A percentile compares a stretch with the other conserved stretches of the same genome.
Evolutionary conservation across 2,797 vertebrate genomes (phyloP).

Genomic region (Enteromius trimaculatus): DNA sequence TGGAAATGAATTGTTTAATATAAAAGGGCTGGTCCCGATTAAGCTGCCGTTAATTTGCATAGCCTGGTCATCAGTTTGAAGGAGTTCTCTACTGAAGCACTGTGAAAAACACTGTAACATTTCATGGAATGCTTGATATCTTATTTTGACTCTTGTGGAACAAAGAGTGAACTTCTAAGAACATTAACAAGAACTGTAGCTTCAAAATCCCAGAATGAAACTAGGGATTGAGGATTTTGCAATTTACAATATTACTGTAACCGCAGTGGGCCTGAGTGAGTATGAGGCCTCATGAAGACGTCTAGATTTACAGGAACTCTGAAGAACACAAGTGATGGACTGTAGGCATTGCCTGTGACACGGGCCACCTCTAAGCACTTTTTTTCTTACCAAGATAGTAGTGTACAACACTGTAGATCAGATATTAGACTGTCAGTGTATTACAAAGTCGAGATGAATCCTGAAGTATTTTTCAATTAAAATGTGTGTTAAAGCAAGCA

Average conservation of each 20-base stretch:
- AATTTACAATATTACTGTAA: slow-evolving; percentile 17
- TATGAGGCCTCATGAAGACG: slow-evolving; percentile 52
- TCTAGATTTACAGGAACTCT: slow-evolving; percentile 59
- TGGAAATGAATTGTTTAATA: slow-evolving; percentile 41
- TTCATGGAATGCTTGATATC: slow-evolving; percentile 60
- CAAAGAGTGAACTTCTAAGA: slow-evolving; percentile 25
- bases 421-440: slow-evolving; percentile 71
- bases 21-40: slow-evolving; percentile 72
- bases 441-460: slow-evolving; percentile 68
- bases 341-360: slow-evolving; percentile 53
- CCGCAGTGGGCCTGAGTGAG: slow-evolving; percentile 39
- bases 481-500: slow-evolving; percentile 64
- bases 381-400: slow-evolving; percentile 69
- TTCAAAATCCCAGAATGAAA: slow-evolving; percentile 32
- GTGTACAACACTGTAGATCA: slow-evolving; percentile 72
- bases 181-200: slow-evolving; percentile 27
- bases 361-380: slow-evolving; percentile 75
- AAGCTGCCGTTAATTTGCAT: slow-evolving; percentile 65
- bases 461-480: slow-evolving; percentile 81
- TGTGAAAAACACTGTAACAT: slow-evolving; percentile 59
- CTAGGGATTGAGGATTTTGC: slow-evolving; percentile 13
- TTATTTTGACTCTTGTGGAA: slow-evolving; percentile 9
- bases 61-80: slow-evolving; percentile 56
- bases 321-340: slow-evolving; percentile 66
- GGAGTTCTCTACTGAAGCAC: slow-evolving; percentile 61